These are phyloP conservation scores for Tortricodes alternella DNA, from an alignment of 2,888 invertebrate genomes.

Conservation along the genomic window DNA sequence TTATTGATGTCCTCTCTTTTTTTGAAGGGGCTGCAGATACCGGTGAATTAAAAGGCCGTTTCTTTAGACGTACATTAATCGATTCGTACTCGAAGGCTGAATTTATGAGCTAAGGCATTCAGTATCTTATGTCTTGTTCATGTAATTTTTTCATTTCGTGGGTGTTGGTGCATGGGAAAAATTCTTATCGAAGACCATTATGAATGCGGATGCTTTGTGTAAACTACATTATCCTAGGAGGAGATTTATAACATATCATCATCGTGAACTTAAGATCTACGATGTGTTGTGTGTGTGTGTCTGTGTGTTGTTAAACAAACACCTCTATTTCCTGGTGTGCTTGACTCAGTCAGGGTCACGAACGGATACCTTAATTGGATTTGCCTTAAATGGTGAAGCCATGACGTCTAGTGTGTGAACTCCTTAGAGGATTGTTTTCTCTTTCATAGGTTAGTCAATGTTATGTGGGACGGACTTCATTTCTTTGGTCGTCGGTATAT, in stretches of 20 bases:
- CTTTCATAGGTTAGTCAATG: slow-evolving; percentile 31
- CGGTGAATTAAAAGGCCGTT: neutral
- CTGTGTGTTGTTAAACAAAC: no score
- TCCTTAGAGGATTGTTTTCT: slow-evolving; percentile 35
- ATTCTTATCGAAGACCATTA: slow-evolving; percentile 9
- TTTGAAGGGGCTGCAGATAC: slow-evolving; percentile 1
- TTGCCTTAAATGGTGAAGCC: slow-evolving; percentile 51
- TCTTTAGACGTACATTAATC: neutral
- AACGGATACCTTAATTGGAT: slow-evolving; percentile 46
- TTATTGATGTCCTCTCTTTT: neutral
- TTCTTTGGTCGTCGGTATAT: neutral
- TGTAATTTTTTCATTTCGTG: no score
- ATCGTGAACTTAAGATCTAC: no score
- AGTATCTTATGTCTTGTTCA: no score
- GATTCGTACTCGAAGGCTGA: slow-evolving; percentile 1
- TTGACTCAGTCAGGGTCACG: slow-evolving; percentile 21
- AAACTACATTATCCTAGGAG: slow-evolving; percentile 1
- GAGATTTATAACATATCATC: slow-evolving; percentile 24
- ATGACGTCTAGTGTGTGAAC: slow-evolving; percentile 48
- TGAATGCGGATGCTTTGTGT: slow-evolving; percentile 22
- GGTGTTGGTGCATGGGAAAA: no score
- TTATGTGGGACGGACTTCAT: no score
- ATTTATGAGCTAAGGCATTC: neutral
- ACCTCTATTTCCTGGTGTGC: slow-evolving; percentile 22
- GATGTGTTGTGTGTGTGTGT: no score